A percentile compares a stretch with the other conserved stretches of the same genome.
Evolutionary conservation across 2,113 vertebrate genomes (phyloP).

Genomic region (Cyphomyrus plagiostoma): DNA sequence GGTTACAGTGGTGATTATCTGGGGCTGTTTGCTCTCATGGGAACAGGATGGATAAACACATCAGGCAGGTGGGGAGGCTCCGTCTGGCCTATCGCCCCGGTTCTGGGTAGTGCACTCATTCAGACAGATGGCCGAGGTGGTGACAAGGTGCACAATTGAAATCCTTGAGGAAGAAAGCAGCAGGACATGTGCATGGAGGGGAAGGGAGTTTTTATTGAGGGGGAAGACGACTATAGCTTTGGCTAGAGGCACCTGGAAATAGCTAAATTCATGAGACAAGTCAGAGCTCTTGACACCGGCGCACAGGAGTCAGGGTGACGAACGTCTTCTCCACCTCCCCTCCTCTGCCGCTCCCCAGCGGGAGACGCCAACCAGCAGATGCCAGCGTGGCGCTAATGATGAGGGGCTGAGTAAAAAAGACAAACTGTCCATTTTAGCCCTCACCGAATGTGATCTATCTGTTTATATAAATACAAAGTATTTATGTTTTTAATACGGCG

Average conservation of each 20-base stretch:
- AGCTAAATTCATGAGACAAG: background rate
- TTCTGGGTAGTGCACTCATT: background rate
- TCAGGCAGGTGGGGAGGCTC: background rate
- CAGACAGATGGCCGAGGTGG: background rate
- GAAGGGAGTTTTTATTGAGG: background rate
- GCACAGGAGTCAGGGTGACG: background rate
- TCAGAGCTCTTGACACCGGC: background rate
- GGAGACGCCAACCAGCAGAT: slow-evolving; percentile 21
- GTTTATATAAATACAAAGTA: slow-evolving; percentile 57
- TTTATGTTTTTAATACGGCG: slow-evolving; percentile 65
- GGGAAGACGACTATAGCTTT: background rate
- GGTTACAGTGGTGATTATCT: background rate
- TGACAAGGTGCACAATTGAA: background rate
- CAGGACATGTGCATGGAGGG: background rate
- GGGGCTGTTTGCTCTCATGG: background rate
- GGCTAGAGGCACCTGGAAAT: slow-evolving; percentile 10
- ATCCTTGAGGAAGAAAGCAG: background rate
- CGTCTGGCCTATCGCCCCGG: background rate
- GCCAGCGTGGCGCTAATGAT: slow-evolving; percentile 13
- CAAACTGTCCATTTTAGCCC: slow-evolving; percentile 17
- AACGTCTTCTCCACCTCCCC: background rate
- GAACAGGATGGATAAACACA: background rate
- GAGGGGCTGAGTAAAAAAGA: slow-evolving; percentile 17
- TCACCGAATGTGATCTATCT: slow-evolving; percentile 29
- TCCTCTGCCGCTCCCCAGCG: background rate